Percentiles rank a stretch among this genome's conserved stretches.
Conservation (phyloP, 2,797 vertebrate species). For the Phrynocephalus vlangalii region DNA sequence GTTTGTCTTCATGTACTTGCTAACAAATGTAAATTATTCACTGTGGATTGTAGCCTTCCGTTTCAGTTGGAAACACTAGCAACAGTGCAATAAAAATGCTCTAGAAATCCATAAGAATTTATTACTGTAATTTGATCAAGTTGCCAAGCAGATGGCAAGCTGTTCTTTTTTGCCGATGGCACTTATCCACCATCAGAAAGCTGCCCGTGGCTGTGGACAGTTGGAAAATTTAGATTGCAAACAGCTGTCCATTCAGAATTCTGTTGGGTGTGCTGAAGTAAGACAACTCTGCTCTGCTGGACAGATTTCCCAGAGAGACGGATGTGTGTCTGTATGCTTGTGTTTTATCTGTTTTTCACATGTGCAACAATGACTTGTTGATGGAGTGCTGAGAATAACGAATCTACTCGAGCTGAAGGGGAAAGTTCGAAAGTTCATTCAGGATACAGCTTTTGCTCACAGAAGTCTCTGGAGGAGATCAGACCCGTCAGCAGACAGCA, state of each 20-base stretch:
- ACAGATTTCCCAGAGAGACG: neutral
- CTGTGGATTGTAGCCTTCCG: neutral
- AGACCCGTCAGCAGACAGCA: slow-evolving; percentile 18
- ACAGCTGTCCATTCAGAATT: too few relatives aligned
- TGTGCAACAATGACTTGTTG: neutral
- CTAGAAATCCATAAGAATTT: neutral
- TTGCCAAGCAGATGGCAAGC: neutral
- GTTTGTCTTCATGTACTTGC: too few relatives aligned
- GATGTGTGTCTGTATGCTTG: neutral
- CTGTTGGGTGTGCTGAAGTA: neutral
- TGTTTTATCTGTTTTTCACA: slow-evolving; percentile 40
- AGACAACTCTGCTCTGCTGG: neutral
- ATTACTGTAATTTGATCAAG: slow-evolving; percentile 20
- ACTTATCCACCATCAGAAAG: neutral
- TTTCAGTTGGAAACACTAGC: neutral
- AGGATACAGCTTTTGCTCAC: slow-evolving; percentile 2
- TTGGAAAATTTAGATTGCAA: neutral
- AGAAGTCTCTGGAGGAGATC: slow-evolving; percentile 25
- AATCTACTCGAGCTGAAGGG: slow-evolving; percentile 36
- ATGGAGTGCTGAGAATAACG: slow-evolving; percentile 46
- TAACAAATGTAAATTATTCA: neutral
- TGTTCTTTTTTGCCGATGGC: neutral
- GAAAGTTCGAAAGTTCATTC: slow-evolving; percentile 68
- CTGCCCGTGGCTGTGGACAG: neutral
- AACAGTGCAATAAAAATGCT: neutral